Evolutionary conservation across 2,888 invertebrate species (phyloP), one percentile per base, ranked within the genome.

Genomic region (Pteria penguin): DNA sequence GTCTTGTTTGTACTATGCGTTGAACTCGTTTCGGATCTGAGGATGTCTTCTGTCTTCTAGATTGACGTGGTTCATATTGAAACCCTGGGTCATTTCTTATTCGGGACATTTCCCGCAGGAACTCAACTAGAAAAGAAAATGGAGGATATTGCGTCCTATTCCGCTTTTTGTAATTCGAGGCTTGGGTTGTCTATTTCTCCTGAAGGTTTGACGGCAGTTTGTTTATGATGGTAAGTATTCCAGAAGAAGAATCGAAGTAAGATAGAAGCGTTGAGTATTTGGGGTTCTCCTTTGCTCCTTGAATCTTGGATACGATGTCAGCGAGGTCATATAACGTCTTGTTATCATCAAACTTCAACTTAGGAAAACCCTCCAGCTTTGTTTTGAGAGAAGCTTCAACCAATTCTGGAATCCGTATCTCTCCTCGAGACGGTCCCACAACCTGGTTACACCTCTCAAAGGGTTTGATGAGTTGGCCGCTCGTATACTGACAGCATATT

Each of bases 161-260:
- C 24, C 32, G 33, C 5, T 26, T 29, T 33, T 77, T 75, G 67
- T 72, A 80, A 22, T 54, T 61, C 1, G 60, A 24, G 2, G 77
- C 80, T 26, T 45, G 55, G 1, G 45, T 31, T 14, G 72, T 80
- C 80, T 78, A 80, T 55, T 71, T 80, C 54, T 78, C 70, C 36
- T 75, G 80, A 8, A 75, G 24, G 0, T 24, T 33, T 14, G 60
- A 36, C 1, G 80, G 78, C 33, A 80, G 45, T 52, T 80, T 80
- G 18, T 32, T 22, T 24, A 80, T 70, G 36, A 80, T 69, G 5
- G 78, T 72, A 14, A 31, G 65, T 1, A 80, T 68, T 1, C 80
- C 80, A 2, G 57, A 54, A 31, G 72, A 63, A 8, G 80, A 72
- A 52, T 80, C 80, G 60, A 68, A 80, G 27, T 80, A 80, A 14